Evolutionary conservation across 2,888 invertebrate genomes (phyloP), one percentile per base, ranked within the genome.

Genomic region (Andrena flavipes): DNA sequence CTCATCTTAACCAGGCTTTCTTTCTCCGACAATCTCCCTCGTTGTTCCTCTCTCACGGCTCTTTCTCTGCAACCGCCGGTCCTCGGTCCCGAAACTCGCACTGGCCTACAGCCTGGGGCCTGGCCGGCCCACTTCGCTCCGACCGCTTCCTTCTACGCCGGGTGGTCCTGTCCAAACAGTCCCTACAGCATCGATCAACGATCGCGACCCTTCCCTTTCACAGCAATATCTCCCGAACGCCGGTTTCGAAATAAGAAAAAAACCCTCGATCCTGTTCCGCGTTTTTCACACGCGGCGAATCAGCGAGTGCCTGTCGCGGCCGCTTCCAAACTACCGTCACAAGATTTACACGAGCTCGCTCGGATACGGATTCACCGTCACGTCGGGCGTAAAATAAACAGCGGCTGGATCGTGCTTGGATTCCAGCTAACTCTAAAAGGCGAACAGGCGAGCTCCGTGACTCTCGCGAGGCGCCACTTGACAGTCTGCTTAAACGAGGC

Each of bases 81-180:
- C 69, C 35, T 51, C 64, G 62, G 30, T 59, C 10, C 69, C 79
- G 78, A 82, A 81, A 84, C 73, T 67, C 86, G 59, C 62, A 49
- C 64, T 85, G 88, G 82, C 89, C 88, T 90, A 85, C 64, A 85
- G 90, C 89, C 88, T 69, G 79, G 42, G 84, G 87, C 70, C 81
- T 33, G 67, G 73, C 62, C 85, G 88, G 82, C 84, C 87, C 85
- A 88, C 88, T 88, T 88, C 42, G 54, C 20, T 51, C 42, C 76
- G 42, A 60, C 54, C 49, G 54, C 59, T 59, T 54, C 65, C 62
- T 35, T 64, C 63, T 33, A 20, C n/a, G 35, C 33, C 26, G 49
- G 35, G 16, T 49, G 48, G 29, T 75, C 69, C 63, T 8, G 33
- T 62, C 67, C 26, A 59, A 59, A 62, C 42, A 8, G 30, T 23